Percentiles rank a stretch among this genome's conserved stretches.
These are phyloP conservation scores for Diarsia dahlii DNA, from an alignment of 2,888 invertebrate species.

Conservation along the genomic window DNA sequence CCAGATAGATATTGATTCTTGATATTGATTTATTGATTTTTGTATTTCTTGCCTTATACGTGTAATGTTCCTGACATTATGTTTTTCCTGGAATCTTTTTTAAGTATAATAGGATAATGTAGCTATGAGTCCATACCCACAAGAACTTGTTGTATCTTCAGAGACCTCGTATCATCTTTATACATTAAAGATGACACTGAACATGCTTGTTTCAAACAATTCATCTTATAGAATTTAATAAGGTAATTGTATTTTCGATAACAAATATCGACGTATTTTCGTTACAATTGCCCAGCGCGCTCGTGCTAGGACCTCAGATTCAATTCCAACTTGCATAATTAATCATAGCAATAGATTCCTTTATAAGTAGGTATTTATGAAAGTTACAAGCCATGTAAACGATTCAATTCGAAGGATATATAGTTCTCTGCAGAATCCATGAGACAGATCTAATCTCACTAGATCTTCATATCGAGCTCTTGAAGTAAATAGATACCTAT, in stretches of 20 bases:
- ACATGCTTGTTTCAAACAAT: too few relatives aligned
- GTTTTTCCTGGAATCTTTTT: not conserved
- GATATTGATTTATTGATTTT: too few relatives aligned
- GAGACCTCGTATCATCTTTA: too few relatives aligned
- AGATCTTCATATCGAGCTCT: slow-evolving; percentile 26
- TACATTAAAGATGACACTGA: too few relatives aligned
- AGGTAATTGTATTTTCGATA: too few relatives aligned
- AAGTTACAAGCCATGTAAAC: slow-evolving; percentile 9
- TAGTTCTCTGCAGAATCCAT: not conserved
- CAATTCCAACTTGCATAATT: slow-evolving; percentile 1
- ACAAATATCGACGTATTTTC: too few relatives aligned
- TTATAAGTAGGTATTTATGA: not conserved
- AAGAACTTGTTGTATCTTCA: not conserved
- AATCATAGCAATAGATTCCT: not conserved
- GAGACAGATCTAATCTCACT: slow-evolving; percentile 22
- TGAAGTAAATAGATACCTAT: not conserved
- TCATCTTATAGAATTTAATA: too few relatives aligned
- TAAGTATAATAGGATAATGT: not conserved
- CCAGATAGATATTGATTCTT: slow-evolving; percentile 44
- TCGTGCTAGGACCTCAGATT: not conserved
- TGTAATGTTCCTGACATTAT: slow-evolving; percentile 31
- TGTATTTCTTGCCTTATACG: slow-evolving; percentile 32
- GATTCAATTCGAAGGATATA: not conserved
- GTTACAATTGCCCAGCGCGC: not conserved
- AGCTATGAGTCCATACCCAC: not conserved